Conservation (phyloP, 2,888 invertebrate genomes). For the Drosophila neonasuta region DNA sequence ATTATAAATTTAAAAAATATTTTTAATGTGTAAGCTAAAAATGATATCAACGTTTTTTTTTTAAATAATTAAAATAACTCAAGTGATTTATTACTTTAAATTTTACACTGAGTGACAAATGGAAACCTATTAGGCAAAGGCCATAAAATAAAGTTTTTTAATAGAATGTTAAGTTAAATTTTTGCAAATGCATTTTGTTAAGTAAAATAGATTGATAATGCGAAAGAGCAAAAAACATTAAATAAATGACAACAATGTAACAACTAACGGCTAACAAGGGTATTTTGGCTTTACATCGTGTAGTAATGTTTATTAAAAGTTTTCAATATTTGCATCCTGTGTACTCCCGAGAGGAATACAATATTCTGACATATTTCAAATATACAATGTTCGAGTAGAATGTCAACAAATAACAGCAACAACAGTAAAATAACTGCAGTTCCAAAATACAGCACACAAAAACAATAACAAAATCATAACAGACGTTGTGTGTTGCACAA, state of each 20-base stretch:
- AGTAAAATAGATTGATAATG: not conserved
- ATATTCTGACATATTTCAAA: constrained; percentile 41
- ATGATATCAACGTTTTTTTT: not conserved
- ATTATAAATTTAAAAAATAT: not conserved
- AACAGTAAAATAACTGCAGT: not conserved
- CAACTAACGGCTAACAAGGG: not conserved
- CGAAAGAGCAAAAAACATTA: not conserved
- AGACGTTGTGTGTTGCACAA: constrained; percentile 34
- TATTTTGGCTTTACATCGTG: constrained; percentile 26
- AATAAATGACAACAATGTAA: not conserved
- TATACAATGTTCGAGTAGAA: constrained; percentile 15
- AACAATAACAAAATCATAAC: constrained; percentile 52
- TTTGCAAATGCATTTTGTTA: not conserved
- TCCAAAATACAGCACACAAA: not conserved
- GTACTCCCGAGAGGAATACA: constrained; percentile 17
- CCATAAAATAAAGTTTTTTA: not conserved
- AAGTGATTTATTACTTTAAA: not conserved
- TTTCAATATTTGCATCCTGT: constrained; percentile 31
- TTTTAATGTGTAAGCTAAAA: not conserved
- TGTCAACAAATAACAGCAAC: constrained; percentile 7
- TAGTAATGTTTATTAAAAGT: constrained; percentile 30
- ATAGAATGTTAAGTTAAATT: not conserved
- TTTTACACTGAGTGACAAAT: not conserved
- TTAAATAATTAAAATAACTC: not conserved
- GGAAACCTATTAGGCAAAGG: not conserved